Evolutionary conservation across 2,113 vertebrate genomes (phyloP), one percentile per base, ranked within the genome.

Genomic region (Oenanthe melanoleuca): DNA sequence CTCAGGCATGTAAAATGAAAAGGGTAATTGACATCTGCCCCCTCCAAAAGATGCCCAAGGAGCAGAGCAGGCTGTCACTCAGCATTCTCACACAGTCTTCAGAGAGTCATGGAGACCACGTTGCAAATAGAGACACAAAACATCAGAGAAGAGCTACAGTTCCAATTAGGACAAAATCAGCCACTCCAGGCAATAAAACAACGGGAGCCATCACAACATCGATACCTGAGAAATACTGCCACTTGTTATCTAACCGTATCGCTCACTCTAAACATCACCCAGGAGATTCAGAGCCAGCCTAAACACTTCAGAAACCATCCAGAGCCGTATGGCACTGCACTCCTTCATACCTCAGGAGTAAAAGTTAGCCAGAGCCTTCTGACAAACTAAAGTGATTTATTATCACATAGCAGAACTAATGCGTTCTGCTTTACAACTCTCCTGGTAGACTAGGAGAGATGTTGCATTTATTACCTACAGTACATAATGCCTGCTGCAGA

Each of bases 371-470:
- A 94, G 97, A 95, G 97, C 92, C 96, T 95, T 88, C 96, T 98
- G 98, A 97, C 97, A 97, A 97, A 97, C 93, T 88, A 94, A 97
- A 96, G 97, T 99, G 98, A 99, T 99, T 99, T 99, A 99, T 99
- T 97, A 98, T 98, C 98, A 97, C 97, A 95, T 97, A 95, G 96
- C 97, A 97, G 97, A 97, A 98, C 98, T 99, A 99, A 99, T 98
- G 98, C 95, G 97, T 98, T 98, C 95, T 95, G 97, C 97, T 98
- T 98, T 98, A 98, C 97, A 98, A 97, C 97, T 98, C 98, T 99
- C 98, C 98, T 98, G 98, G 98, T 98, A 98, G 98, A 95, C 97
- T 95, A 96, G 94, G 70, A 95, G 91, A 97, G 97, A 98, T 97
- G 86, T 97, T 97, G 97, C 93, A 96, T 98, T 98, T 99, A 99